Base-by-base conservation (phyloP, 2,888 invertebrate genomes). In the Melolontha melolontha region DNA sequence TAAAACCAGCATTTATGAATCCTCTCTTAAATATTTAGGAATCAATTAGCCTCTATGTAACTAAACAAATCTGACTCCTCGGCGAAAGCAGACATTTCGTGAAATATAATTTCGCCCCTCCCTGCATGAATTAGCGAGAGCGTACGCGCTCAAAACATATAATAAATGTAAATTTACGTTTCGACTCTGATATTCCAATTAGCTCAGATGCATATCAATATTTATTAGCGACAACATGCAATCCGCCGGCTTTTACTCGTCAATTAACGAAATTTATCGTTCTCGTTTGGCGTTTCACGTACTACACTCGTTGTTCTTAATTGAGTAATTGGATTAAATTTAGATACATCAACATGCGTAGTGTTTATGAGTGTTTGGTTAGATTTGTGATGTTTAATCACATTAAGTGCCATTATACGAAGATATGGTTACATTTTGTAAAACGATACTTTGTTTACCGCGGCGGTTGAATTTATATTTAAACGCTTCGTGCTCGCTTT, bases 231-330 rank as follows among this genome's bases (percentile, higher is more conserved):
- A 52, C 39, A 34, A 34, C 2, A 12, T n/a, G 14, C 39, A 16
- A 51, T 34, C 34, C 51, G 27, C 34, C 8, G 34, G 51, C 27
- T 11, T 51, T 40, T 54, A 40, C 39, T 54, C 39, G 54, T 54
- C 54, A 54, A 54, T 54, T 54, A 54, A 54, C 40, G 54, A 54
- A 40, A 54, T 54, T 54, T 54, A 54, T 54, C 54, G 54, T 54
- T 40, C 54, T 54, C 39, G 54, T 39, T 40, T 39, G 7, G 40
- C 40, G 16, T 39, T 14, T 40, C 54, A 17, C 40, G 54, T 34
- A 34, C 34, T 22, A 34, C 34, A 34, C 34, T 34, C 22, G 22
- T 11, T 22, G 51, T 52, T 52, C 34, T 34, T 52, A 52, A 52
- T 52, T 52, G 51, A 52, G 51, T 52, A 52, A 52, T 52, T 52